phyloP scores from a whole-genome alignment of 2,888 invertebrate species.

The Cyclophora punctaria region DNA sequence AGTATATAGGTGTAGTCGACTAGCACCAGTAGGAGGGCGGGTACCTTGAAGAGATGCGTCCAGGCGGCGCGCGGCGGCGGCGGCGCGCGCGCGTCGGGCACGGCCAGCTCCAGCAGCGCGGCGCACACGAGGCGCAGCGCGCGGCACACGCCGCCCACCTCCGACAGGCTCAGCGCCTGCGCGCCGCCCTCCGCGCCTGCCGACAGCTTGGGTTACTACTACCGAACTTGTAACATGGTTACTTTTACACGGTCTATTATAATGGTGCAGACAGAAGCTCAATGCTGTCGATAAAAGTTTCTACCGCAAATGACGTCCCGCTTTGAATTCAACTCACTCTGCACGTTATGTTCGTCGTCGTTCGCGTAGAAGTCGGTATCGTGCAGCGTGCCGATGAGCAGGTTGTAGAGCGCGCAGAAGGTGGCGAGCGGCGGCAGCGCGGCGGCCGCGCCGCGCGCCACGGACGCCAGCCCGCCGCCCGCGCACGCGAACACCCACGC shows the following conservation, averaged over 20 bases:
- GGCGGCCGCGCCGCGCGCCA: conserved; percentile 76
- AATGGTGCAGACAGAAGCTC: too few species aligned
- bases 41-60: conserved; percentile 85
- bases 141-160: conserved; percentile 82
- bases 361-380: conserved; percentile 86
- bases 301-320: too few species aligned
- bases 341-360: conserved; percentile 46
- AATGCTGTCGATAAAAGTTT: too few species aligned
- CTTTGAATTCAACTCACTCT: conserved; percentile 28
- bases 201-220: too few species aligned
- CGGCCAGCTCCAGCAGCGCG: conserved; percentile 89
- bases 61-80: conserved; percentile 79
- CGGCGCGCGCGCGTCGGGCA: conserved; percentile 82
- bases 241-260: too few species aligned
- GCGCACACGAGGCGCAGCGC: conserved; percentile 86
- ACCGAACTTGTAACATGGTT: too few species aligned
- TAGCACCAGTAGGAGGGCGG: not conserved
- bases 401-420: conserved; percentile 88
- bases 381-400: conserved; percentile 87
- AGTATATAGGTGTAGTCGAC: conserved; percentile 71
- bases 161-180: conserved; percentile 82
- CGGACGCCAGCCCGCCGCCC: conserved; percentile 72
- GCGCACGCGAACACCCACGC: conserved; percentile 65
- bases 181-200: conserved; percentile 16
- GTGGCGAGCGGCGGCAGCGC: conserved; percentile 85